These are phyloP conservation scores for Leptestheria dahalacensis DNA, from an alignment of 1,140 invertebrate species.

Conservation along the genomic window DNA sequence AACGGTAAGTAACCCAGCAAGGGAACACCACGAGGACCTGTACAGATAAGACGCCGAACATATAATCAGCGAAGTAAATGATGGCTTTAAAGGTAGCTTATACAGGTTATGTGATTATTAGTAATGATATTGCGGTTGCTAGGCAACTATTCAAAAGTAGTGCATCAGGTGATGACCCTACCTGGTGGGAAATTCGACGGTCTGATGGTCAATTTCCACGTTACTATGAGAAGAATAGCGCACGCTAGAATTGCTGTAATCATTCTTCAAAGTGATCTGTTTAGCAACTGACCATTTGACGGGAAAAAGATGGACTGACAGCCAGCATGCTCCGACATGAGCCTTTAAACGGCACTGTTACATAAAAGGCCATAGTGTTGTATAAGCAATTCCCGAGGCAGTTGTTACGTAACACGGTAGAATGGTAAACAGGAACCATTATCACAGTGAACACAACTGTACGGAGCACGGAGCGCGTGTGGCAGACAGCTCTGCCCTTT, in stretches of 20 bases:
- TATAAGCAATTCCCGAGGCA: too few relatives aligned
- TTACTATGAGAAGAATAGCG: neutral
- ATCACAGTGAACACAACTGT: too few relatives aligned
- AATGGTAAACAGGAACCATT: too few relatives aligned
- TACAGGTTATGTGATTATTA: neutral
- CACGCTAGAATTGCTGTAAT: neutral
- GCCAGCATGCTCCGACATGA: too few relatives aligned
- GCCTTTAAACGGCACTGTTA: too few relatives aligned
- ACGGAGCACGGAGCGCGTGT: too few relatives aligned
- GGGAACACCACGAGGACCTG: slow-evolving; percentile 18
- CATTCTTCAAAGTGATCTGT: too few relatives aligned
- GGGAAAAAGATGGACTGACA: too few relatives aligned
- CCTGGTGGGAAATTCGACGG: slow-evolving; percentile 17
- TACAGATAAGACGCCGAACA: neutral
- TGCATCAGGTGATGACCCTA: neutral
- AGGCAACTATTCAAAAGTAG: neutral
- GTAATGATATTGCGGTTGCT: neutral
- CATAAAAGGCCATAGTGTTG: too few relatives aligned
- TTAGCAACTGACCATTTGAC: too few relatives aligned
- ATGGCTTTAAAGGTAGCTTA: neutral
- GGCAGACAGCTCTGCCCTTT: too few relatives aligned
- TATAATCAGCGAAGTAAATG: neutral
- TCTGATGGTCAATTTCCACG: neutral
- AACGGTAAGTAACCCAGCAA: slow-evolving; percentile 16
- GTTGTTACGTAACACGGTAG: too few relatives aligned